phyloP scores from a whole-genome alignment of 1,140 invertebrate species.

The Coelopa frigida region DNA sequence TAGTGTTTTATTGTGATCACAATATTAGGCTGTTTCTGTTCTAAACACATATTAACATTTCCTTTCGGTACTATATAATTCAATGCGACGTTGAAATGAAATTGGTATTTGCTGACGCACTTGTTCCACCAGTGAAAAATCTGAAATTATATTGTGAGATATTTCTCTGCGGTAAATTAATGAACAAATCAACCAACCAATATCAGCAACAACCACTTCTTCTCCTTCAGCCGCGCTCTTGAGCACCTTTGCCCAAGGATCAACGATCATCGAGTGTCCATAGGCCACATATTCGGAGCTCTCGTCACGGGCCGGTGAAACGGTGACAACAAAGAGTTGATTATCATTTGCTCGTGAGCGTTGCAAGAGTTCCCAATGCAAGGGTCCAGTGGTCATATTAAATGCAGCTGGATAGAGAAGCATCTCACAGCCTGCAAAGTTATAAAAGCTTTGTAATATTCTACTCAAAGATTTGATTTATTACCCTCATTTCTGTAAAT shows the following conservation, averaged over 20 bases:
- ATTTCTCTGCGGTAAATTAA: too few relatives aligned
- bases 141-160: constrained; percentile 45
- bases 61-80: constrained; percentile 64
- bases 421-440: constrained; percentile 67
- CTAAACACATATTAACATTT: constrained; percentile 20
- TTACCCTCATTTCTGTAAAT: constrained; percentile 69
- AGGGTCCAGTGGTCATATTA: constrained; percentile 90
- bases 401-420: constrained; percentile 90
- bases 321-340: constrained; percentile 68
- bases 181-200: too few relatives aligned
- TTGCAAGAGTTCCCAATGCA: constrained; percentile 84
- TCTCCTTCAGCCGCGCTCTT: constrained; percentile 62
- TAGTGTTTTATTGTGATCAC: too few relatives aligned
- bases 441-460: constrained; percentile 4
- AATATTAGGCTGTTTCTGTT: too few relatives aligned
- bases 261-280: constrained; percentile 78
- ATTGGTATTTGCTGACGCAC: constrained; percentile 78
- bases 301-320: constrained; percentile 69
- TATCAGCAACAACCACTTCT: constrained; percentile 64
- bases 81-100: constrained; percentile 64
- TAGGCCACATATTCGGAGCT: constrained; percentile 74
- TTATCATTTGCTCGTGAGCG: constrained; percentile 75
- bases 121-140: constrained; percentile 65
- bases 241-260: constrained; percentile 82
- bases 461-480: not conserved